Percentiles rank a stretch among this genome's conserved stretches.
Evolutionary conservation across 30 jellyfish, hydroid and myxozoan genomes (phyloP).

Genomic region (Chrysaora quinquecirrha): DNA sequence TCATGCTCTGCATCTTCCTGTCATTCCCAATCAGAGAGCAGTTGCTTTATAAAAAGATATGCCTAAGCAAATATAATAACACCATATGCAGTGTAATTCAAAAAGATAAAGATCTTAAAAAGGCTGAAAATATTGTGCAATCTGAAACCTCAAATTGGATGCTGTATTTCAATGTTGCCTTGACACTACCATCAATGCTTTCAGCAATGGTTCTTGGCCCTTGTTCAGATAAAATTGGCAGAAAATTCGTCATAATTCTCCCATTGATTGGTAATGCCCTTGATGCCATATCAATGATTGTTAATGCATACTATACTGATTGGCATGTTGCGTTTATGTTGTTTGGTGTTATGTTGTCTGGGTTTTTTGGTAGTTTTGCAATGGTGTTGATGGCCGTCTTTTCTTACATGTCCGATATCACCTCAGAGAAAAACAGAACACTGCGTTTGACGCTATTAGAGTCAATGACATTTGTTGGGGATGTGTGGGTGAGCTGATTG

Average conservation of each 20-base stretch:
- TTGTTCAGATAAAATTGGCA: conserved; percentile 91
- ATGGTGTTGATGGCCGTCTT: conserved; percentile 75
- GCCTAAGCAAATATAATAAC: conserved; percentile 62
- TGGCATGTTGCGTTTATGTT: conserved; percentile 59
- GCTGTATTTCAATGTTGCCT: conserved; percentile 67
- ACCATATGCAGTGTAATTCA: conserved; percentile 65
- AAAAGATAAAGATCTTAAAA: conserved; percentile 8
- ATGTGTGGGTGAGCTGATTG: conserved; percentile 60
- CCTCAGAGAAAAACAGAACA: conserved; percentile 67
- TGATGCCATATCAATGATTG: conserved; percentile 41
- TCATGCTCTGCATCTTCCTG: conserved; percentile 65
- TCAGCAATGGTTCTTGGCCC: conserved; percentile 77
- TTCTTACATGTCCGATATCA: conserved; percentile 89
- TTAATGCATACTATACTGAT: conserved; percentile 49
- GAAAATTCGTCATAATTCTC: conserved; percentile 67
- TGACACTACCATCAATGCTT: conserved; percentile 81
- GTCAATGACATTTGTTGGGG: conserved; percentile 84
- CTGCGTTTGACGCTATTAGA: conserved; percentile 78
- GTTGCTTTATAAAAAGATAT: conserved; percentile 77
- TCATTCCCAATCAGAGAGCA: conserved; percentile 67
- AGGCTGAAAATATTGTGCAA: conserved; percentile 60
- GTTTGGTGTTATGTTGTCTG: conserved; percentile 73
- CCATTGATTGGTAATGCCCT: conserved; percentile 80
- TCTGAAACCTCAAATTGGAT: conserved; percentile 80
- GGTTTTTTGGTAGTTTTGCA: conserved; percentile 84